Base-by-base conservation (phyloP, 1,140 invertebrate species). In the Arctopsyche grandis region DNA sequence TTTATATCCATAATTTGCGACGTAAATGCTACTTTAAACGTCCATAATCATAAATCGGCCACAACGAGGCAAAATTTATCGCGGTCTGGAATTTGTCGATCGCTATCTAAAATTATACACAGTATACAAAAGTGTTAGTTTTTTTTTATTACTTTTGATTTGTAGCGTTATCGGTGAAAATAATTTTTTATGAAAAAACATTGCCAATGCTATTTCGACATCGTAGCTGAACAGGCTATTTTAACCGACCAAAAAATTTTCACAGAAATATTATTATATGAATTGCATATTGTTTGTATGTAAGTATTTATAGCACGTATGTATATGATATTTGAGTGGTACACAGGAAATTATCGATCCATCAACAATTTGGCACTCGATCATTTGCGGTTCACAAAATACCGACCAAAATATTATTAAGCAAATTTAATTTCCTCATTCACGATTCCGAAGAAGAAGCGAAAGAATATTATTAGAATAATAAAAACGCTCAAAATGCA, bases 71-170 rank as follows among this genome's bases (percentile, higher is more conserved):
- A n/a, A n/a, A n/a, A n/a, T 19, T 60, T 60, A 9, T 19, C 56
- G 56, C 16, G 16, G 9, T 60, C 56, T 9, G 56, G 19, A 60
- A 60, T 60, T 60, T 19, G 56, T 60, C 56, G 56, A 60, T 60
- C 21, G 12, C 19, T 60, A 60, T 60, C 56, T 60, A 21, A 60
- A 21, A 3, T 60, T 21, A 21, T 16, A 60, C 56, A 21, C 56
- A 60, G 9, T 38, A 38, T 38, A 38, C 29, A 38, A 38, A n/a
- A 38, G 29, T 38, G 29, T 7, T 38, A 38, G 7, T 4, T 38
- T 38, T 38, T n/a, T 38, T 38, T 38, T 38, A 38, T 38, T 38
- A 38, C 29, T 4, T 38, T 38, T 7, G 7, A 38, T 38, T 38
- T 38, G n/a, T n/a, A n/a, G n/a, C n/a, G n/a, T 38, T 7, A 38